These are phyloP conservation scores for Yponomeuta malinellus DNA, from an alignment of 2,888 invertebrate genomes.

Conservation along the genomic window DNA sequence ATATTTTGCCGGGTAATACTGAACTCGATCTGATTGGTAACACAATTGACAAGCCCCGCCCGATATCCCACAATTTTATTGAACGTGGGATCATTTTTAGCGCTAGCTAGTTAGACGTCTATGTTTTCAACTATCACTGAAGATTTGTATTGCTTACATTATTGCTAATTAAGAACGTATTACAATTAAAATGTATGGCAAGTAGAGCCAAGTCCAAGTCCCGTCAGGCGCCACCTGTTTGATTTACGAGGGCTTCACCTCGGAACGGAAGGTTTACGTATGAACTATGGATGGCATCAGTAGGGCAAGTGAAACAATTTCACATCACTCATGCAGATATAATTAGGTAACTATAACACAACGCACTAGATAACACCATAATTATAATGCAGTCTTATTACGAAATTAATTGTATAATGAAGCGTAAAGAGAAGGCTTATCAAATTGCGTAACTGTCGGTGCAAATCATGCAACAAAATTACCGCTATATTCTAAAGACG, in stretches of 20 bases:
- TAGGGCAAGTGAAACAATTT: slow-evolving; percentile 25
- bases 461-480: neutral
- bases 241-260: slow-evolving; percentile 35
- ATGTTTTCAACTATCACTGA: no score
- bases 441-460: slow-evolving; percentile 4
- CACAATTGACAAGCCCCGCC: no score
- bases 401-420: neutral
- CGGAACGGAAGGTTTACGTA: slow-evolving; percentile 29
- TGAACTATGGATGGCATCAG: slow-evolving; percentile 26
- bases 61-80: no score
- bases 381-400: neutral
- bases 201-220: slow-evolving; percentile 7
- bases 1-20: no score
- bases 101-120: no score
- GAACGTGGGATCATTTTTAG: no score
- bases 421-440: slow-evolving; percentile 5
- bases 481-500: neutral
- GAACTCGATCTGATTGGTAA: no score
- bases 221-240: slow-evolving; percentile 11
- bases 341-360: neutral
- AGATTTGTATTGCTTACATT: no score
- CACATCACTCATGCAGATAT: neutral
- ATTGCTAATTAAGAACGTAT: neutral
- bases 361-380: neutral
- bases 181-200: neutral